Evolutionary conservation across 2,797 vertebrate species (phyloP), one percentile per base, ranked within the genome.

Genomic region (Premnoplex brunnescens): DNA sequence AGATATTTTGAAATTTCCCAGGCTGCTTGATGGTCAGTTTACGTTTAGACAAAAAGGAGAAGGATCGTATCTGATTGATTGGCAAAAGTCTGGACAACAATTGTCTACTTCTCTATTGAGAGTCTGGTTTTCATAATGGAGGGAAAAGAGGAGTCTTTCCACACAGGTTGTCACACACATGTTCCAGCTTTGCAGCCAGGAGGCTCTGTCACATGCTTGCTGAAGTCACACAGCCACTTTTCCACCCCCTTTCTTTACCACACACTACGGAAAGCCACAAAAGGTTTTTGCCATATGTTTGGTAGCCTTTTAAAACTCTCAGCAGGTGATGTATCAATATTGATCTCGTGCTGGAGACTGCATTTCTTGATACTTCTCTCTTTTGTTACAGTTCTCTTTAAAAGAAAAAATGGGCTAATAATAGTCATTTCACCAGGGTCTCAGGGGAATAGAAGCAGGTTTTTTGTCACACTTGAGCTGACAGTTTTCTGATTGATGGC

Each of bases 401-500:
- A 77, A 72, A 34, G 36, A 46, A 72, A 85, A 95, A 92, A 77
- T 41, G 55, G 37, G 52, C 74, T 92, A 81, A 89, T 85, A 80
- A 78, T 91, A 71, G 44, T 41, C 55, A 60, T 89, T 92, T 93
- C 60, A 87, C 15, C 46, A 32, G 69, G n/a, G 17, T 88, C 73
- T 87, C 68, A 5, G 34, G 88, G 71, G 92, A 82, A 75, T 64
- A 52, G 62, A 81, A 85, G 23, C 80, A 63, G 56, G 56, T 32
- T 96, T 88, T 85, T 80, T 83, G 91, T 95, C 88, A 62, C 77
- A 59, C 56, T 91, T 44, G 48, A 84, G 66, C 71, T 82, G 94
- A 91, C 80, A 54, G 72, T 83, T 94, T 84, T 79, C 91, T 95
- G 78, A 91, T 21, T 92, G 93, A 93, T 89, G 60, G 54, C 34